Percentiles rank a stretch among this genome's conserved stretches.
phyloP scores from a whole-genome alignment of 92 coral and sea anemone species.

The Isaurus tuberculatus region DNA sequence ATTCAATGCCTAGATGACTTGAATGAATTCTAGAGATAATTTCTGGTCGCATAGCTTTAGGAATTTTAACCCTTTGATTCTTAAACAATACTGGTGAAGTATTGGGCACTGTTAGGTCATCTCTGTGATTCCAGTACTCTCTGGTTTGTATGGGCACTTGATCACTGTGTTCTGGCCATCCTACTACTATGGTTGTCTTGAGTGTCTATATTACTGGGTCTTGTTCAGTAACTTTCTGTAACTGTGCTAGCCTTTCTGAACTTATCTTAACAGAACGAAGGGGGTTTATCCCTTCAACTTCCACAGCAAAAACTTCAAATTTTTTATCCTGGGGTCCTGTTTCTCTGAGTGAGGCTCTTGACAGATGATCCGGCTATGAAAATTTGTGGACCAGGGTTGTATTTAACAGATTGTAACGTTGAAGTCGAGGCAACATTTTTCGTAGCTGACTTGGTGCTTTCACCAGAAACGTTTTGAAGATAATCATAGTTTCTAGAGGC shows the following conservation, averaged over 20 bases:
- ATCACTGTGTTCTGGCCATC: slow-evolving; percentile 55
- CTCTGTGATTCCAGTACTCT: slow-evolving; percentile 64
- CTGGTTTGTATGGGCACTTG: slow-evolving; percentile 55
- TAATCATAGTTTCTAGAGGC: too few relatives aligned
- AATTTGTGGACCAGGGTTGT: slow-evolving; percentile 40
- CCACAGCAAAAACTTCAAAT: slow-evolving; percentile 56
- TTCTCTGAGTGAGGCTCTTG: slow-evolving; percentile 36
- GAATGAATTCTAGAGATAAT: slow-evolving; percentile 52
- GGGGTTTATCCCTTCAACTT: slow-evolving; percentile 55
- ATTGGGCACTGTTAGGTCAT: slow-evolving; percentile 51
- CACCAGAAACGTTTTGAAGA: slow-evolving; percentile 17
- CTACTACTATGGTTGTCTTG: slow-evolving; percentile 51
- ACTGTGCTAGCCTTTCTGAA: slow-evolving; percentile 50
- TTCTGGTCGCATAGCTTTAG: slow-evolving; percentile 45
- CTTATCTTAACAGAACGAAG: slow-evolving; percentile 40
- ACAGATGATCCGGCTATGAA: slow-evolving; percentile 27
- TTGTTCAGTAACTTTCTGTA: slow-evolving; percentile 56
- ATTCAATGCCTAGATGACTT: slow-evolving; percentile 60
- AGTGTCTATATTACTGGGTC: slow-evolving; percentile 52
- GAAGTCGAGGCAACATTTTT: slow-evolving; percentile 15
- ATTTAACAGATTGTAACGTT: slow-evolving; percentile 2
- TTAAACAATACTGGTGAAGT: slow-evolving; percentile 49
- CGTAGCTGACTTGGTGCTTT: slow-evolving; percentile 19
- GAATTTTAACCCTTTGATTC: slow-evolving; percentile 56
- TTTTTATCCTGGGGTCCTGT: slow-evolving; percentile 41